Evolutionary conservation across 1,140 invertebrate genomes (phyloP), one percentile per base, ranked within the genome.

Genomic region (Penaeus chinensis): DNA sequence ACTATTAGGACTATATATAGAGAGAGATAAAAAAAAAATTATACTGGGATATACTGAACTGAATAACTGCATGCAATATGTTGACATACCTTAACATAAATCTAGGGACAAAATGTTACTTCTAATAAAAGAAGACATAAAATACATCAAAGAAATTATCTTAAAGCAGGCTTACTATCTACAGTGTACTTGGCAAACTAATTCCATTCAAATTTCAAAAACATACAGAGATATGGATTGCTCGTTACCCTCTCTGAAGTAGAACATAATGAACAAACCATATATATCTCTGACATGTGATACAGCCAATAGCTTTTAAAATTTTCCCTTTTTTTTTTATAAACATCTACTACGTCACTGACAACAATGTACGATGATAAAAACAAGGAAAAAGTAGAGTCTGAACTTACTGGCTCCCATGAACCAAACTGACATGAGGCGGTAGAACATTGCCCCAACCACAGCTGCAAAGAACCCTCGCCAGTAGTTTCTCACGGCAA

Each of bases 401-500:
- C 79, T 24, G 1, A 82, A 82, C 84, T 85, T 92, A 94, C 94
- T 94, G 93, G 96, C 95, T 87, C 97, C 95, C 90, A 97, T 96
- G 90, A 98, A 98, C 97, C 98, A 99, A 42, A 99, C 97, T 0
- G 97, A 97, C 74, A 99, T 92, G 13, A 99, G 93, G 8, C 98
- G 93, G 92, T 99, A 99, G 91, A 98, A 96, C 3, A 98, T 97
- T 0, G 99, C 98, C 61, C 98, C 97, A 92, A 97, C 99, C 2
- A 99, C 98, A 11, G 99, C 98, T 0, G 98, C 96, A 92, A 99
- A 99, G 92, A 99, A 99, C 0, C 98, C 98, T 83, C 99, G 93
- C 98, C 98, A 99, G 92, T 99, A 99, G 92, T 99, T 99, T 83
- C 98, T 93, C 0, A 99, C 98, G 11, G 98, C 98, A 93, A 99